Conservation (phyloP, 2,113 vertebrate genomes). For the Erinaceus europaeus region DNA sequence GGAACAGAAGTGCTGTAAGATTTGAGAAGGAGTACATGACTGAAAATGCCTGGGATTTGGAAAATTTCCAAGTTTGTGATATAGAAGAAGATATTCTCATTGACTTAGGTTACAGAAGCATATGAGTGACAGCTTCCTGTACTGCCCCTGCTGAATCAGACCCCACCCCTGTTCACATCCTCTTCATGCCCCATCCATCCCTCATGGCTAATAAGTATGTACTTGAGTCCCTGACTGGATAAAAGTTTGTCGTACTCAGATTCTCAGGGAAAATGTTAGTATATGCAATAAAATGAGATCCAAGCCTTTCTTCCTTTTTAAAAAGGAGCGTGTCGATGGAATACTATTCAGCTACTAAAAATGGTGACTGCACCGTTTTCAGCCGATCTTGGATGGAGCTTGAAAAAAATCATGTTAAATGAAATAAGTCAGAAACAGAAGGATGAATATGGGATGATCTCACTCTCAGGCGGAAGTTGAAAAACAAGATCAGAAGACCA, state of each 20-base stretch:
- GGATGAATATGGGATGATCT: no score
- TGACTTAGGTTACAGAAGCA: background rate
- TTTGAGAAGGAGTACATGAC: background rate
- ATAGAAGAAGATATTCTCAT: background rate
- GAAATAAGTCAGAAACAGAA: no score
- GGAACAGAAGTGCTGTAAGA: slow-evolving; percentile 2
- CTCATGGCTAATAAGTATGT: background rate
- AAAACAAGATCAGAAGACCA: no score
- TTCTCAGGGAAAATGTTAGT: background rate
- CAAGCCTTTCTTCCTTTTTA: background rate
- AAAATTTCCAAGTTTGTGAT: background rate
- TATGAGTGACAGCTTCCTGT: background rate
- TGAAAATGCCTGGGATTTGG: background rate
- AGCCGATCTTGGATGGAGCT: no score
- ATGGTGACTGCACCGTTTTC: no score
- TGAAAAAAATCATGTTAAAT: no score
- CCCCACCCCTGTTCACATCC: no score
- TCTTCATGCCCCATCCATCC: no score
- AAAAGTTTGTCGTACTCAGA: background rate
- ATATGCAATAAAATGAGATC: background rate
- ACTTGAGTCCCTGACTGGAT: background rate
- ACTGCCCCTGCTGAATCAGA: no score
- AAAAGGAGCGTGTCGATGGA: no score
- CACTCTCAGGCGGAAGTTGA: no score
- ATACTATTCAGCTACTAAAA: no score